Conservation (phyloP, 2,888 invertebrate genomes). For the Syrphus vitripennis region DNA sequence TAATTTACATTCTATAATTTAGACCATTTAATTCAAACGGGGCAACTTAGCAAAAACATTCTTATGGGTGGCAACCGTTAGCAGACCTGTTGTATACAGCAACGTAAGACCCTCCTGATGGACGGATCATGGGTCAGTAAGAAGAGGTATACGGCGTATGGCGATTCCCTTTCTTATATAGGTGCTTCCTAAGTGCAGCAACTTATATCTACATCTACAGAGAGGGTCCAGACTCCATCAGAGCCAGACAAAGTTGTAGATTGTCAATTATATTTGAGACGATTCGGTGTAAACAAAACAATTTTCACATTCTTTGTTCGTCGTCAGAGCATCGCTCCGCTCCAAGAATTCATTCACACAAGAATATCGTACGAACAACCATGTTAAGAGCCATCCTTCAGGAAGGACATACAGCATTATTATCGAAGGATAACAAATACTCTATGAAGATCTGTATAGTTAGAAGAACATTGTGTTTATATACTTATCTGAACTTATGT, state of each 20-base stretch:
- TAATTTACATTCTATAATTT: neutral
- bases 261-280: constrained; percentile 57
- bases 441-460: too few relatives aligned
- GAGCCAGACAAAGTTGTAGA: constrained; percentile 48
- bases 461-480: neutral
- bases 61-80: neutral
- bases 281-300: constrained; percentile 58
- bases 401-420: neutral
- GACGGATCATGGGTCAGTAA: neutral
- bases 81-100: neutral
- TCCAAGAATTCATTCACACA: neutral
- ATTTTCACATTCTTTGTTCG: constrained; percentile 32
- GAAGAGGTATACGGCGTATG: neutral
- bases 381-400: neutral
- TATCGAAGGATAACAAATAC: constrained; percentile 12
- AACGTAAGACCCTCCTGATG: neutral
- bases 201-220: neutral
- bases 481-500: neutral
- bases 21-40: neutral
- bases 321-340: too few relatives aligned
- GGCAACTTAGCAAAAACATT: neutral
- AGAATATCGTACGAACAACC: neutral
- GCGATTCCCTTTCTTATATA: neutral
- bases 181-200: constrained; percentile 10
- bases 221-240: neutral